Base-by-base conservation (phyloP, 2,888 invertebrate species). In the Antheraea assamensis region DNA sequence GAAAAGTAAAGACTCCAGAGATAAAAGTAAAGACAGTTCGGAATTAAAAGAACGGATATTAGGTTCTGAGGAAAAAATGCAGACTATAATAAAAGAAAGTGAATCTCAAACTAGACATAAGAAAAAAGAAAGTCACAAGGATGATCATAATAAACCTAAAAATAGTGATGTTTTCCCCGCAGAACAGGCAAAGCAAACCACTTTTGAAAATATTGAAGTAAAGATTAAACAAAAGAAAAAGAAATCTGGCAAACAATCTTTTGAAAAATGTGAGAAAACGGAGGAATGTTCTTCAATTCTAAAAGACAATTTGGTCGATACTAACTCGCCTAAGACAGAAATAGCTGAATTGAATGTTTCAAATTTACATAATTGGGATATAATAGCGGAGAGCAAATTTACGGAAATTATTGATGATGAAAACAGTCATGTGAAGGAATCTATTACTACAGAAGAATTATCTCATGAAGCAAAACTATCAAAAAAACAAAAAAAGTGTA, bases 61-160 rank as follows among this genome's bases (percentile, higher is more conserved):
- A 2, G 76, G 35, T 55, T 35, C 71, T 75, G 52, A 73, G 13
- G 27, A 68, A 19, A 55, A 70, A 3, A 58, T 42, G 27, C 73
- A 27, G 70, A 1, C 47, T 2, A 74, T 75, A 70, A 73, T 74
- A 8, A 77, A 78, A 70, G 68, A 75, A 71, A 76, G 72, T 21
- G 82, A 84, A 64, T 74, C 75, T 52, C 74, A 78, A 74, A 78
- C 72, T 55, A 88, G 83, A 75, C 74, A 77, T 52, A 88, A 84
- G 79, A 90, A 87, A 79, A 88, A 83, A 80, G 89, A 86, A 81
- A 71, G 71, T 68, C 77, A 74, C 73, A 89, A 87, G 79, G 83
- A 78, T 64, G 72, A 58, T 15, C 75, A 78, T 19, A n/a, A 76
- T 35, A 79, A 75, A 76, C 52, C 74, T 24, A 79, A 72, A 70